Evolutionary conservation across 2,797 vertebrate genomes (phyloP), one percentile per base, ranked within the genome.

Genomic region (Hypotaenidia okinawae): DNA sequence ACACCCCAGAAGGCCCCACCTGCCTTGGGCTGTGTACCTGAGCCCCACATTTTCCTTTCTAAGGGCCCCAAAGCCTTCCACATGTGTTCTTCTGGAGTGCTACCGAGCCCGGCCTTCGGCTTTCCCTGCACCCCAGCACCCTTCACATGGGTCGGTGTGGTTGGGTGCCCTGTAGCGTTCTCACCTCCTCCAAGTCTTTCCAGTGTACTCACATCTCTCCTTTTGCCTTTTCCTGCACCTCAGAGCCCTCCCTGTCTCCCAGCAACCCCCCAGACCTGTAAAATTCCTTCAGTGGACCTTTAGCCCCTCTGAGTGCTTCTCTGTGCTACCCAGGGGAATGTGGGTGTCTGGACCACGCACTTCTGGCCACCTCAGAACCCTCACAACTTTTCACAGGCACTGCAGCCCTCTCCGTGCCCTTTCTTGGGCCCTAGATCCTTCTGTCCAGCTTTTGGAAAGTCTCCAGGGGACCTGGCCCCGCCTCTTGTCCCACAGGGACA

Each of bases 361-460:
- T 49, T 67, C 16, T n/a, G 28, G 32, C 11, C 28, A 66, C 35
- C 39, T n/a, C 24, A 35, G 27, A 35, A 13, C 41, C 19, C 62
- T 17, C 0, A 0, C 28, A 52, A 54, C 43, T 18, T 5, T 52
- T 6, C 27, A 11, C 0, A 0, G 11, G 13, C 54, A 54, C 68
- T 35, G n/a, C 41, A 63, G 70, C 59, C 80, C 63, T 64, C 43
- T 32, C 9, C 1, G 0, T 41, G 30, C 55, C 67, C 18, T 37
- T 62, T 30, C 43, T 49, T 39, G 32, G 17, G 47, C 13, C 32
- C 37, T 67, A 68, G 10, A 54, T 45, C 58, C 63, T 47, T 49
- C n/a, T 27, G 21, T 23, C 58, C 7, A 3, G 58, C 39, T 87
- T 91, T 10, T 2, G 7, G 49, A 64, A 11, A 16, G 1, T 23